Evolutionary conservation across 2,888 invertebrate genomes (phyloP).

Genomic region (Ectemnius lituratus): DNA sequence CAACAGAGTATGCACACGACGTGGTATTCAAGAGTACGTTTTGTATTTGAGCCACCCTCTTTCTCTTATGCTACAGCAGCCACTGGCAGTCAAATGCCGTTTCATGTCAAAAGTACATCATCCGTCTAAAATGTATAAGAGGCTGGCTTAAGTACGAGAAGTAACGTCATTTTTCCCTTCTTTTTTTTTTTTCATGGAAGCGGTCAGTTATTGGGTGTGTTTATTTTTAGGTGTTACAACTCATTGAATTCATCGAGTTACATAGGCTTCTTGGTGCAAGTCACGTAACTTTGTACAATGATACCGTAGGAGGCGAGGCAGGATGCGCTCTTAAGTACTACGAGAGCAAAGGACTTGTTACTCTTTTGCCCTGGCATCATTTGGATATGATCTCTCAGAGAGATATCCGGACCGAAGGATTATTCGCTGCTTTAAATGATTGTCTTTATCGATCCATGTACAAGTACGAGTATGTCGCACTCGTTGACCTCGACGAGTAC

Average conservation of each 20-base stretch:
- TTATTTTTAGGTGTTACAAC: slow-evolving; percentile 82
- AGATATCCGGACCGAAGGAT: slow-evolving; percentile 94
- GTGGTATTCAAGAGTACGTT: too few species aligned
- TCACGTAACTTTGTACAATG: slow-evolving; percentile 95
- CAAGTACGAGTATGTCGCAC: slow-evolving; percentile 87
- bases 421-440: slow-evolving; percentile 95
- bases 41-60: too few species aligned
- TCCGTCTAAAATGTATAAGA: too few species aligned
- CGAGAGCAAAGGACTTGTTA: slow-evolving; percentile 82
- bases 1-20: slow-evolving; percentile 81
- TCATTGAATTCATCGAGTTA: slow-evolving; percentile 93
- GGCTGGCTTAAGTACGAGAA: too few species aligned
- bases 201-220: too few species aligned
- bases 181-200: too few species aligned
- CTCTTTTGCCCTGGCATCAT: slow-evolving; percentile 88
- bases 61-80: too few species aligned
- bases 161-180: neutral
- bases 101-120: too few species aligned
- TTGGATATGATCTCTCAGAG: slow-evolving; percentile 91
- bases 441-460: slow-evolving; percentile 95
- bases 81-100: too few species aligned
- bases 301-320: slow-evolving; percentile 89
- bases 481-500: slow-evolving; percentile 94
- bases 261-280: slow-evolving; percentile 90
- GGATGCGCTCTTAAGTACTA: slow-evolving; percentile 88